These are phyloP conservation scores for Octopus bimaculoides DNA, from an alignment of 1,140 invertebrate genomes.

Conservation along the genomic window DNA sequence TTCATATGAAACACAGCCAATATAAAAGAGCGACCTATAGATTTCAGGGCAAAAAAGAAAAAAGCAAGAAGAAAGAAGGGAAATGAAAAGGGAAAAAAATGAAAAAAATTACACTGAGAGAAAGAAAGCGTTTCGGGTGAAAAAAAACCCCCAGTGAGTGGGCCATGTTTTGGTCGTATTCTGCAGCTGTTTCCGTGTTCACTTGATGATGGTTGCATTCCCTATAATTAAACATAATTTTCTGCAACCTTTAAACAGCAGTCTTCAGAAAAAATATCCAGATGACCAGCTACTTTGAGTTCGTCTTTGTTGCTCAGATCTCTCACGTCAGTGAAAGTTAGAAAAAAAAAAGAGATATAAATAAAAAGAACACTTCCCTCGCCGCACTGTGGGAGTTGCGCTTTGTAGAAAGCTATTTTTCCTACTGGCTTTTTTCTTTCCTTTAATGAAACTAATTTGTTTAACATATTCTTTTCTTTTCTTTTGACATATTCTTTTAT, in stretches of 20 bases:
- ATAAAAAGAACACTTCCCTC: neutral
- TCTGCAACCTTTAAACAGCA: neutral
- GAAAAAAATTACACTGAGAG: neutral
- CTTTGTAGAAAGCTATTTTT: neutral
- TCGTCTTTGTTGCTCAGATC: neutral
- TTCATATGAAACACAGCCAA: slow-evolving; percentile 1
- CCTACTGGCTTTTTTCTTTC: neutral
- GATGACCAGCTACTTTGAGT: slow-evolving; percentile 7
- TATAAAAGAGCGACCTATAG: slow-evolving; percentile 9
- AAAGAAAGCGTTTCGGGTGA: neutral
- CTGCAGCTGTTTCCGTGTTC: slow-evolving; percentile 2
- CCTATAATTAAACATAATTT: slow-evolving; percentile 14
- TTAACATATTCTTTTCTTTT: neutral
- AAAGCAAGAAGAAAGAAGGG: neutral
- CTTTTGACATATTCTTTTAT: neutral
- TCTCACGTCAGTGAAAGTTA: neutral
- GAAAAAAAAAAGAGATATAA: neutral
- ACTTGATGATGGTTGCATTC: slow-evolving; percentile 10
- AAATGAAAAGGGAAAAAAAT: neutral
- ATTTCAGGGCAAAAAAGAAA: neutral
- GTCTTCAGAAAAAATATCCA: slow-evolving; percentile 8
- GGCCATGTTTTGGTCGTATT: slow-evolving; percentile 3
- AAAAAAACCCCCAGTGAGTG: neutral
- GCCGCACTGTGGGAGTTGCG: neutral
- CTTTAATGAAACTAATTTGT: slow-evolving; percentile 9